Evolutionary conservation across 2,113 vertebrate species (phyloP).

Genomic region (Eublepharis macularius): DNA sequence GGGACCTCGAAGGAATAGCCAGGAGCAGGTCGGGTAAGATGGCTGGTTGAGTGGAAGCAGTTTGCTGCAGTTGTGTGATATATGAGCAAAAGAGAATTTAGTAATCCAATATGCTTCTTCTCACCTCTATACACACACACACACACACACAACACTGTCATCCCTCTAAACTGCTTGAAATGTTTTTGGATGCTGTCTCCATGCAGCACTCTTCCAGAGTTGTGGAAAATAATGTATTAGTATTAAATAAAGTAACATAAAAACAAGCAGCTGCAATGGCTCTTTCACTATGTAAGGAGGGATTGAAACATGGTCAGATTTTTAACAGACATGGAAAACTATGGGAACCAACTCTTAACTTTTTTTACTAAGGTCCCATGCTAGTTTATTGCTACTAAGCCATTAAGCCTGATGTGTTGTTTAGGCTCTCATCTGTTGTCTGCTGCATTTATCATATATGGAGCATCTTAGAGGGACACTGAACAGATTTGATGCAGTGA

Average conservation of each 20-base stretch:
- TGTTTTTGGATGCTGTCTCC: not conserved
- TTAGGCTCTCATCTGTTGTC: conserved; percentile 44
- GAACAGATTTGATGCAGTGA: conserved; percentile 10
- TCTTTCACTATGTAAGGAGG: conserved; percentile 39
- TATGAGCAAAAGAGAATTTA: too few species aligned
- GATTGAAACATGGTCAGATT: conserved; percentile 38
- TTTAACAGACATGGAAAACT: conserved; percentile 18
- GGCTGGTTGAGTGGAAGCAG: too few species aligned
- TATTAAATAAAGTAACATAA: not conserved
- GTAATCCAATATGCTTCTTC: too few species aligned
- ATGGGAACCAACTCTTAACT: conserved; percentile 14
- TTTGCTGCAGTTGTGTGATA: too few species aligned
- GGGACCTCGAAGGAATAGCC: too few species aligned
- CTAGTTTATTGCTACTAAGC: conserved; percentile 45
- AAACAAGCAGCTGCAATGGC: conserved; percentile 22
- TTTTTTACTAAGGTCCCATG: conserved; percentile 46
- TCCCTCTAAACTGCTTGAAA: conserved; percentile 10
- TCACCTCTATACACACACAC: too few species aligned
- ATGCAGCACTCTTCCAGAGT: not conserved
- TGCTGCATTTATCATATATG: conserved; percentile 14
- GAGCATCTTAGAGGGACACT: conserved; percentile 30
- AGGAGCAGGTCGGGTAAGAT: too few species aligned
- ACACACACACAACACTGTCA: too few species aligned
- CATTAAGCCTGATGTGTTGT: conserved; percentile 36
- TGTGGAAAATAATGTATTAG: not conserved